Percentiles rank a stretch among this genome's conserved stretches.
phyloP scores from a whole-genome alignment of 2,113 vertebrate genomes.

The Sphaerodactylus townsendi region DNA sequence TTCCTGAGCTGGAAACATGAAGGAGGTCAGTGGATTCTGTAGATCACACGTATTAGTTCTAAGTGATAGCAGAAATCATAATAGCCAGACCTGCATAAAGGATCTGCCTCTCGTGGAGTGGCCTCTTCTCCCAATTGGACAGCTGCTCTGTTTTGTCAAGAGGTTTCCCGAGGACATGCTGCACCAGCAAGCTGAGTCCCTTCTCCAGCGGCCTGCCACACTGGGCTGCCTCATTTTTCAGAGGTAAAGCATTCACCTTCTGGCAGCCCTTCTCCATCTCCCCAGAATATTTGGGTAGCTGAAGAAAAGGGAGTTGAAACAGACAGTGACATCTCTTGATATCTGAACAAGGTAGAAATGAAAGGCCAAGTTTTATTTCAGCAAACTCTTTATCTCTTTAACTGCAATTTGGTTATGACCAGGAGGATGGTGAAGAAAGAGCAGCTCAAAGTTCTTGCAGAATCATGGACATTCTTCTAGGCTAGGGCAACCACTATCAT shows the following conservation, averaged over 20 bases:
- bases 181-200: slow-evolving; percentile 87
- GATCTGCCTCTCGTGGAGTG: slow-evolving; percentile 81
- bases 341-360: background rate
- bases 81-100: slow-evolving; percentile 81
- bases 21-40: background rate
- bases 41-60: background rate
- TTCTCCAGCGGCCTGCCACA: slow-evolving; percentile 64
- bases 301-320: slow-evolving; percentile 7
- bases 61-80: background rate
- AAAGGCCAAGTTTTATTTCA: background rate
- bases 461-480: background rate
- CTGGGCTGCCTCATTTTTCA: background rate
- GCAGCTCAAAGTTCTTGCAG: background rate
- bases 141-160: slow-evolving; percentile 88
- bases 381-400: background rate
- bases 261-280: background rate
- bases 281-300: slow-evolving; percentile 53
- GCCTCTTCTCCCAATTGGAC: slow-evolving; percentile 89
- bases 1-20: too few relatives aligned
- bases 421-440: background rate
- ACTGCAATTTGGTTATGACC: background rate
- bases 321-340: background rate
- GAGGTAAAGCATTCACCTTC: slow-evolving; percentile 27
- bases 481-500: background rate
- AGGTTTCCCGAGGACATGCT: slow-evolving; percentile 82